A percentile compares a stretch with the other conserved stretches of the same genome.
These are phyloP conservation scores for Noctua janthina DNA, from an alignment of 2,888 invertebrate genomes.

Conservation along the genomic window DNA sequence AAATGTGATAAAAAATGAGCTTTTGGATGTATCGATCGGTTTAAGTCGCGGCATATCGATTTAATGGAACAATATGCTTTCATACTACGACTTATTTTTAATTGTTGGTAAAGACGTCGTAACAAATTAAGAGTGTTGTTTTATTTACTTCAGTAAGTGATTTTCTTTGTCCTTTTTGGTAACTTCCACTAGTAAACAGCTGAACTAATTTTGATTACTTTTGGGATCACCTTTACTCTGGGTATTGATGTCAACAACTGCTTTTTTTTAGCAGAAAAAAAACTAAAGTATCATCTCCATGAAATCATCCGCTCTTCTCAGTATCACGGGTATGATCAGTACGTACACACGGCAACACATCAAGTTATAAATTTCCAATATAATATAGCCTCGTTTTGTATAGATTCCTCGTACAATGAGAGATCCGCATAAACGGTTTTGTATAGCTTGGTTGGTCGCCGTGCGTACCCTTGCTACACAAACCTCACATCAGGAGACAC, in stretches of 20 bases:
- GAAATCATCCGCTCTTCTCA: too few species aligned
- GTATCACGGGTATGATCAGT: too few species aligned
- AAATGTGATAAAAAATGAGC: slow-evolving; percentile 74
- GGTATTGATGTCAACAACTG: neutral
- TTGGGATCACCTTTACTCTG: neutral
- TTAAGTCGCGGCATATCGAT: slow-evolving; percentile 53
- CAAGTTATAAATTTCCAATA: too few species aligned
- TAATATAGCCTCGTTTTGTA: too few species aligned
- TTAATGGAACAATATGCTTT: slow-evolving; percentile 53
- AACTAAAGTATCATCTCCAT: too few species aligned
- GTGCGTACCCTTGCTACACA: too few species aligned
- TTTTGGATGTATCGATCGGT: slow-evolving; percentile 43
- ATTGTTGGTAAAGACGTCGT: neutral
- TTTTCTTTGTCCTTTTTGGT: neutral
- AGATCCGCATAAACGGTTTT: too few species aligned
- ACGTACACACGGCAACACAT: too few species aligned
- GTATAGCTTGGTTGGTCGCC: too few species aligned
- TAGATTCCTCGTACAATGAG: too few species aligned
- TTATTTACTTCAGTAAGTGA: neutral
- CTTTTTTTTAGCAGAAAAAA: neutral
- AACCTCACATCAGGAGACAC: too few species aligned
- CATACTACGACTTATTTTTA: neutral
- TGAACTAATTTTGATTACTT: neutral
- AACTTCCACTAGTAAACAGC: rapidly evolving
- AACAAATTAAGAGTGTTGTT: neutral